Conservation (phyloP, 2,113 vertebrate genomes). For the Xenopus borealis region DNA sequence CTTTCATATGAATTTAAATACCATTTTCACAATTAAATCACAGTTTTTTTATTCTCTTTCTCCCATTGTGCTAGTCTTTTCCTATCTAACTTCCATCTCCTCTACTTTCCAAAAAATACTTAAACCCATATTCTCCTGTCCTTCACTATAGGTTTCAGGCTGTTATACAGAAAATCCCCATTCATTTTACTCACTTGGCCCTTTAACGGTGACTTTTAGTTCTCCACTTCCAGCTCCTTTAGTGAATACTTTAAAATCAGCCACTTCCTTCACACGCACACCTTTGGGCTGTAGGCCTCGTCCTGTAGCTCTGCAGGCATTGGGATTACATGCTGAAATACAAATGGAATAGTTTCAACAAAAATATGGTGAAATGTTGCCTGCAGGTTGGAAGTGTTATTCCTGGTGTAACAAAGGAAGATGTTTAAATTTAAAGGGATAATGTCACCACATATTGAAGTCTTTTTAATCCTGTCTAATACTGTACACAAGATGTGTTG, state of each 20-base stretch:
- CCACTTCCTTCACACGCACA: conserved; percentile 85
- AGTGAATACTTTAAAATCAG: conserved; percentile 91
- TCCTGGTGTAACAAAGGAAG: background rate
- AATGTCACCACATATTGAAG: too few species aligned
- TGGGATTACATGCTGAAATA: conserved; percentile 76
- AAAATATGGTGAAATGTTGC: background rate
- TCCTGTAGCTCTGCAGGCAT: conserved; percentile 84
- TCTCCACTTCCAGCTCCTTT: conserved; percentile 90
- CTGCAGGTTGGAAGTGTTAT: background rate
- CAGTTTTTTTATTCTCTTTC: too few species aligned
- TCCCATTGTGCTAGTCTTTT: too few species aligned
- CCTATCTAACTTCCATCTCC: too few species aligned
- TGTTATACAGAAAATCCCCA: background rate
- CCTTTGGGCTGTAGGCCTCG: conserved; percentile 94
- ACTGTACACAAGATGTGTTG: too few species aligned
- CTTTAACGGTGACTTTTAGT: conserved; percentile 82
- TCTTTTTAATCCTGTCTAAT: too few species aligned
- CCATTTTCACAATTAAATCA: too few species aligned
- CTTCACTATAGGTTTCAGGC: too few species aligned
- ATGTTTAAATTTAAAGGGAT: background rate
- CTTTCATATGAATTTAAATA: too few species aligned
- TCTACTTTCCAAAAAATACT: too few species aligned
- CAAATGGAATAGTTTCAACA: background rate
- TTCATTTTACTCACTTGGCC: conserved; percentile 77
- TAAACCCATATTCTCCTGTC: too few species aligned